Base-by-base conservation (phyloP, 2,888 invertebrate species). In the Merodon equestris region DNA sequence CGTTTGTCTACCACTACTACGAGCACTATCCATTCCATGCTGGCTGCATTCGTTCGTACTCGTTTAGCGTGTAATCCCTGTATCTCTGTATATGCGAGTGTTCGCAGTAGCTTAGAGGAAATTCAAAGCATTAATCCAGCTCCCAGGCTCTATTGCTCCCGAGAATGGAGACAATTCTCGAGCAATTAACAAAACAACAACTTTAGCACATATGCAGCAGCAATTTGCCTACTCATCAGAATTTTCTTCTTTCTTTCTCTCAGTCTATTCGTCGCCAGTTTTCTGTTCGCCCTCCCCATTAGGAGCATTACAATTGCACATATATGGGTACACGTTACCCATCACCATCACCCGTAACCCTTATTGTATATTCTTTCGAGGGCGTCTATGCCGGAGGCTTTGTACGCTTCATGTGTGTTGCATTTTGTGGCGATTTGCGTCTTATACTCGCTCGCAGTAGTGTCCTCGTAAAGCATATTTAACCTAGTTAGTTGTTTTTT, bases 181-280 rank as follows among this genome's bases (percentile, higher is more conserved):
- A 72, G 66, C 76, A 77, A 77, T 77, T 77, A 77, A 72, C 72
- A 63, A 57, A 77, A 77, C 76, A 77, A 77, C 72, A 77, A 77
- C 72, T 72, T 57, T 42, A 51, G 72, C 72, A 77, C 66, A 60
- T 44, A 70, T 70, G 27, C 51, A 56, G 56, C 27, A 27, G 27
- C 56, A 64, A 67, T 77, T 77, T 77, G 76, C 61, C 42, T 72
- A 53, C 51, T 67, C 76, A 72, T 56, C 57, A 66, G 67, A 71
- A 72, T 57, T 40, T 76, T 47, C 58, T 27, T 58, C 57, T 48
- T 45, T 36, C 51, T 64, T 57, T n/a, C 2, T n/a, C n/a, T n/a
- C n/a, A n/a, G n/a, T n/a, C n/a, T 7, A 27, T 4, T 27, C 27
- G 42, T 67, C 27, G 51, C 38, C 51, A 4, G 27, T 27, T 27